Base-by-base conservation (phyloP, 2,113 vertebrate genomes). In the Gallinago media region DNA sequence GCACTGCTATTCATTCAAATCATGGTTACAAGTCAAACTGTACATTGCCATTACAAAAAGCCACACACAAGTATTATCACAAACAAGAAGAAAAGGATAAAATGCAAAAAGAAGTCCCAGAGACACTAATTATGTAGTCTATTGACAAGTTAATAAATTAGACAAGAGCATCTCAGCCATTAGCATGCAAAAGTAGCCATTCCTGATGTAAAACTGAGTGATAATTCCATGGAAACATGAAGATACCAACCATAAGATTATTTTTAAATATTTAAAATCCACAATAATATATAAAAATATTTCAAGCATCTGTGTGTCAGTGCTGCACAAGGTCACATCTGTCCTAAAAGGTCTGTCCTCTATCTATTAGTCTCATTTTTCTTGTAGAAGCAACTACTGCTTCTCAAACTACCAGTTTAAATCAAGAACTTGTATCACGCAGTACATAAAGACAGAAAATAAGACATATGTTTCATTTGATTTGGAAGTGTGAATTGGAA, bases 11-110 rank as follows among this genome's bases (percentile, higher is more conserved):
- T 84, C n/a, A 65, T 36, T 29, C 29, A 88, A 70, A 46, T 18
- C 38, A 19, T 5, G 21, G 16, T 54, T 74, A 65, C 25, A 89
- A 75, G 56, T 32, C 74, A 73, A 14, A 16, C 32, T 21, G 22
- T 9, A 42, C 62, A 49, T 0, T 40, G 32, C 7, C 25, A 38
- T 1, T 8, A n/a, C 0, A 1, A 75, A 88, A 36, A 62, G 38
- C 27, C 31, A 42, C 42, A 80, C 22, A 42, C 5, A 92, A 80
- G 4, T 50, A 80, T 8, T 54, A 34, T 9, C 46, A 36, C 4
- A 8, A 25, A 66, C 12, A 80, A 5, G 46, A 26, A 63, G 59
- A 40, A 59, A 59, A 56, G n/a, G 9, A 15, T 27, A 50, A 71
- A 76, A 63, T 5, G 8, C 55, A 91, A 14, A 81, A 40, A 80